Conservation (phyloP, 2,888 invertebrate species). For the Stenurella melanura region DNA sequence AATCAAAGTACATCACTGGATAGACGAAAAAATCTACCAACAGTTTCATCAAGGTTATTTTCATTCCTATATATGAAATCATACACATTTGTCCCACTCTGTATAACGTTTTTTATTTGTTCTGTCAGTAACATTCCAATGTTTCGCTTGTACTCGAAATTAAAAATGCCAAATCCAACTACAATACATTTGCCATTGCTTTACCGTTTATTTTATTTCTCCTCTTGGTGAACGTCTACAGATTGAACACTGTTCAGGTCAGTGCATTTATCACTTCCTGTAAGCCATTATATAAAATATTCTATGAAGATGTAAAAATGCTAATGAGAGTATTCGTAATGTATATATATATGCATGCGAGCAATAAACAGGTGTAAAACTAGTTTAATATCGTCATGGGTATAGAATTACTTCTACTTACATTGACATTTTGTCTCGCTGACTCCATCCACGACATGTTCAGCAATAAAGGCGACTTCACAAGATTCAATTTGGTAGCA, state of each 20-base stretch:
- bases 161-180: no score
- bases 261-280: slow-evolving; percentile 7
- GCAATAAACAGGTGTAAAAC: background rate
- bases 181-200: no score
- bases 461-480: background rate
- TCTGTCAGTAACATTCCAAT: no score
- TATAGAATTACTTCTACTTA: background rate
- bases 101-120: no score
- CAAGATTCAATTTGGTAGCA: slow-evolving; percentile 4
- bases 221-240: background rate
- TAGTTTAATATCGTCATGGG: background rate
- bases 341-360: background rate
- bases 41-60: no score
- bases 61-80: no score
- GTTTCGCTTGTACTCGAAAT: no score
- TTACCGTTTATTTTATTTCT: background rate
- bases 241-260: background rate
- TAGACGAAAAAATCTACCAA: no score
- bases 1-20: no score
- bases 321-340: background rate
- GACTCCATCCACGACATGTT: background rate
- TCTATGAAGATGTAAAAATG: slow-evolving; percentile 7
- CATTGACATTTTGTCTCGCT: slow-evolving; percentile 3
- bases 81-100: no score
- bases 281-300: background rate